Base-by-base conservation (phyloP, 2,113 vertebrate species). In the Lanius collurio region DNA sequence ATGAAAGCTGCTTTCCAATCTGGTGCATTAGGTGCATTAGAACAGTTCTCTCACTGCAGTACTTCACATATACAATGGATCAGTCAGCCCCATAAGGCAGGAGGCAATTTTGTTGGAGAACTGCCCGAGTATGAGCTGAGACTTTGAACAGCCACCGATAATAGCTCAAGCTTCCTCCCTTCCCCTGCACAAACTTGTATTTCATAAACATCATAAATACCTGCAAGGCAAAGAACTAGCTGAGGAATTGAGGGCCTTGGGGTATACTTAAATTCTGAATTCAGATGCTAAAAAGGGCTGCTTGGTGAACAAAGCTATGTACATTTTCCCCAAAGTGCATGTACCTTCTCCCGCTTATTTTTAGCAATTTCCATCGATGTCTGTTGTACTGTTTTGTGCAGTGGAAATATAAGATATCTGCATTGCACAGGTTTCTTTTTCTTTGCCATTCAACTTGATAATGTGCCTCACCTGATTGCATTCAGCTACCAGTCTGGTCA, bases 401-500 rank as follows among this genome's bases (percentile, higher is more conserved):
- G 39, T 26, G 42, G 55, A 68, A 85, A 60, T 60, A 69, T 13
- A 76, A 53, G 70, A 41, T 52, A 18, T 30, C 65, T 85, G 46
- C 17, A 1, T 19, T 42, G 55, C 21, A 15, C 28, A 50, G 30
- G 18, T 31, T 55, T 65, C 70, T 10, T 75, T 91, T 84, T 47
- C 80, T 75, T 89, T 87, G 56, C 53, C 18, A 30, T 2, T 24
- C 41, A 21, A 0, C 19, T 33, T 75, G 37, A 15, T 46, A 27
- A 52, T 16, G 11, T 18, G 53, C 39, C 1, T 11, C 19, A 52
- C 26, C 35, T 1, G 3, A 0, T 31, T 57, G 33, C 10, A 1
- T 67, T 70, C 62, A 37, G 75, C 27, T 47, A 1, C 42, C 23
- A 6, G 19, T 28, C 57, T 26, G 3, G 37, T 30, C 31, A 39